Evolutionary conservation across 2,888 invertebrate species (phyloP).

Genomic region (Metellina segmentata): DNA sequence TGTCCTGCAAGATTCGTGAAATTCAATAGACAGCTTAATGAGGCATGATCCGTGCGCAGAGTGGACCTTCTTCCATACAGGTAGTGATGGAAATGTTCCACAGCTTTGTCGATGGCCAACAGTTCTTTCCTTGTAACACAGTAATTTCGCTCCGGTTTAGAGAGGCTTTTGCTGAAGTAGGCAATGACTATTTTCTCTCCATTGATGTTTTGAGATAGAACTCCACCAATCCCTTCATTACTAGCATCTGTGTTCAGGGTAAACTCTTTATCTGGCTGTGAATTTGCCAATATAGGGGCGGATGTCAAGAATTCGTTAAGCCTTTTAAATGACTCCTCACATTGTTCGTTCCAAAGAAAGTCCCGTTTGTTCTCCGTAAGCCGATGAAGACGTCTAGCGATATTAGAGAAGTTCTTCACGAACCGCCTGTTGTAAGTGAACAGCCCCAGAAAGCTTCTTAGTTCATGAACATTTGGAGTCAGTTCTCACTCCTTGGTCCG

Average conservation of each 20-base stretch:
- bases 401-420: neutral
- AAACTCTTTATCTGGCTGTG: neutral
- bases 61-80: neutral
- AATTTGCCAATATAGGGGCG: neutral
- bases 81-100: constrained; percentile 24
- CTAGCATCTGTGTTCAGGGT: constrained; percentile 9
- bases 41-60: constrained; percentile 12
- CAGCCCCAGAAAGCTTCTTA: constrained; percentile 25
- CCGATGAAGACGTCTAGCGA: neutral
- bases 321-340: neutral
- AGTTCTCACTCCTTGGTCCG: too few relatives aligned
- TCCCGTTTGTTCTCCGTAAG: neutral
- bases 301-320: neutral
- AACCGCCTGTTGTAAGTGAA: neutral
- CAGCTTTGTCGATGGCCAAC: constrained; percentile 15
- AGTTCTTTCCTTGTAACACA: too few relatives aligned
- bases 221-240: neutral
- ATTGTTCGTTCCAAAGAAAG: too few relatives aligned
- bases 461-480: too few relatives aligned
- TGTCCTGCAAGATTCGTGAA: neutral
- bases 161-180: constrained; percentile 14
- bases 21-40: constrained; percentile 4
- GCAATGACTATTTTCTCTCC: neutral
- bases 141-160: neutral
- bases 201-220: neutral